Conservation (phyloP, 2,888 invertebrate species). For the Xanthorhoe designata region DNA sequence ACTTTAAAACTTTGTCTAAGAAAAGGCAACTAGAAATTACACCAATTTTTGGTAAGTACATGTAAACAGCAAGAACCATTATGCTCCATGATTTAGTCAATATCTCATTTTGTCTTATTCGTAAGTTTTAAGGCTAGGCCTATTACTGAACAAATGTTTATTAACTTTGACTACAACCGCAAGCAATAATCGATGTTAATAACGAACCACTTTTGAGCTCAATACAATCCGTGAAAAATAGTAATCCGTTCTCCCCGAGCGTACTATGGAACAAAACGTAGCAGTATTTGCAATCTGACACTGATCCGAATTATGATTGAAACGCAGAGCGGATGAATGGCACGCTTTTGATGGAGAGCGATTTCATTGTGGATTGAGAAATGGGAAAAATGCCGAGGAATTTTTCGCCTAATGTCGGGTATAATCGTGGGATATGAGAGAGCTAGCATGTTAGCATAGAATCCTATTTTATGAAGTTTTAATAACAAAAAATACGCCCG, state of each 20-base stretch:
- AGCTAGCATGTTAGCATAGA: background rate
- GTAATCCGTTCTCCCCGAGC: constrained; percentile 16
- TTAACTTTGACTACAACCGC: too few species aligned
- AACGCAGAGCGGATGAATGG: constrained; percentile 39
- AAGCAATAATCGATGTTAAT: too few species aligned
- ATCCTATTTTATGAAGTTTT: background rate
- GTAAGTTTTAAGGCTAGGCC: too few species aligned
- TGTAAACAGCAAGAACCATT: too few species aligned
- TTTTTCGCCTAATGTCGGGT: constrained; percentile 3
- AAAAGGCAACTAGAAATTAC: too few species aligned
- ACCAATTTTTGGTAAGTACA: too few species aligned
- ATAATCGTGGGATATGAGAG: background rate
- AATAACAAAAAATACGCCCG: background rate
- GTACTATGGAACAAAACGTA: constrained; percentile 36
- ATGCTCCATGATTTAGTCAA: too few species aligned
- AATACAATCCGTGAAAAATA: constrained; percentile 17
- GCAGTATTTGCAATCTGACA: constrained; percentile 41
- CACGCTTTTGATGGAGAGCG: constrained; percentile 32
- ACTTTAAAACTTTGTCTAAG: background rate
- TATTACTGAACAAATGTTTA: too few species aligned
- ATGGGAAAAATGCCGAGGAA: constrained; percentile 7
- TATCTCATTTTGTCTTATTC: too few species aligned
- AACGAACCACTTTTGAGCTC: background rate
- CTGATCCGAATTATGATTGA: constrained; percentile 46
- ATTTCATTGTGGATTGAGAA: constrained; percentile 25